These are phyloP conservation scores for Eurytoma adleriae DNA, from an alignment of 2,888 invertebrate genomes.

Conservation along the genomic window DNA sequence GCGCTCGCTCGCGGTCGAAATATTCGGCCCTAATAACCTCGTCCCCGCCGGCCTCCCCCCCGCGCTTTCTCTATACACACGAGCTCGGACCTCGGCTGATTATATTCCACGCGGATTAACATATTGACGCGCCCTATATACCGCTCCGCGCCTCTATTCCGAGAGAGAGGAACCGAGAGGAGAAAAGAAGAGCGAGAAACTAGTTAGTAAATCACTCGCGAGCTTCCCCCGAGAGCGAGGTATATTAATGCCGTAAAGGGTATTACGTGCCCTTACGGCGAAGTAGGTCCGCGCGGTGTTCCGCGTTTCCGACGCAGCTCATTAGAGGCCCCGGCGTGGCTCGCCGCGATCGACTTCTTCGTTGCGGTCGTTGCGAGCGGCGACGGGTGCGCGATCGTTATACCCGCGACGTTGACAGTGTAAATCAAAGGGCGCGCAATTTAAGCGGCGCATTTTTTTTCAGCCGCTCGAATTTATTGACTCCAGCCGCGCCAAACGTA, in stretches of 20 bases:
- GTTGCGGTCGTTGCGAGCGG: background rate
- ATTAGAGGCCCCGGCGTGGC: constrained; percentile 21
- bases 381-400: background rate
- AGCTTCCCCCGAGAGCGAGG: constrained; percentile 63
- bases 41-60: constrained; percentile 36
- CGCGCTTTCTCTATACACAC: constrained; percentile 45
- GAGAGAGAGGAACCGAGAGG: constrained; percentile 54
- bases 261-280: constrained; percentile 10
- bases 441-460: background rate
- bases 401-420: constrained; percentile 1
- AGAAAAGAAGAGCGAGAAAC: constrained; percentile 63
- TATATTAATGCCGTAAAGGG: constrained; percentile 54
- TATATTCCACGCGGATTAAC: constrained; percentile 73
- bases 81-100: constrained; percentile 61
- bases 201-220: constrained; percentile 73
- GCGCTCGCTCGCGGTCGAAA: constrained; percentile 51
- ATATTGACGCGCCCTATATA: constrained; percentile 71
- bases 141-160: constrained; percentile 54
- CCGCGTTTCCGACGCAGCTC: constrained; percentile 40
- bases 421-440: constrained; percentile 15
- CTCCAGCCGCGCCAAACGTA: background rate
- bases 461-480: background rate
- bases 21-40: constrained; percentile 71
- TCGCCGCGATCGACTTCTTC: constrained; percentile 38
- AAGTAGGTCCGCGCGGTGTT: background rate